A percentile compares a stretch with the other conserved stretches of the same genome.
phyloP scores from a whole-genome alignment of 2,888 invertebrate genomes.

The Heterodera filipjevi region DNA sequence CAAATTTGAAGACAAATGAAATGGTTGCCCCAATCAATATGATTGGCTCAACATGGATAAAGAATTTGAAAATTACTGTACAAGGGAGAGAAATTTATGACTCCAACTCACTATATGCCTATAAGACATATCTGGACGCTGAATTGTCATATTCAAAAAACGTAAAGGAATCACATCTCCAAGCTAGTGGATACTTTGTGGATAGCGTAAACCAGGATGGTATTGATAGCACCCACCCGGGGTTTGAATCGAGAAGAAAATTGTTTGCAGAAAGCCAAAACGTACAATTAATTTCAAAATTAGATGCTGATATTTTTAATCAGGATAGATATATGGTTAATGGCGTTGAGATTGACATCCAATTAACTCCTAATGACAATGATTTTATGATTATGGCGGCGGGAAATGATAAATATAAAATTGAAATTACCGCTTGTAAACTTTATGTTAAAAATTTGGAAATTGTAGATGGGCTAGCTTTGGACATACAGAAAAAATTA shows the following conservation, averaged over 20 bases:
- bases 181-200: neutral
- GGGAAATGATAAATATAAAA: neutral
- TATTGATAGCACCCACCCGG: neutral
- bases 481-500: slow-evolving; percentile 4
- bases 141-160: too few relatives aligned
- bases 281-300: slow-evolving; percentile 4
- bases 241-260: neutral
- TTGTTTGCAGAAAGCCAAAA: neutral
- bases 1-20: too few relatives aligned
- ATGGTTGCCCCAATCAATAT: too few relatives aligned
- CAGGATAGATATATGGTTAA: neutral
- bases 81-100: too few relatives aligned
- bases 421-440: neutral
- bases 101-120: too few relatives aligned
- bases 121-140: too few relatives aligned
- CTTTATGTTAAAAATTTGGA: neutral
- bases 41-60: too few relatives aligned
- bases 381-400: neutral
- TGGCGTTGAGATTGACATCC: neutral
- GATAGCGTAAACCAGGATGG: neutral
- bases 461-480: neutral
- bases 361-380: neutral
- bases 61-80: too few relatives aligned
- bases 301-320: slow-evolving; percentile 3
- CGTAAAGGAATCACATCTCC: too few relatives aligned